Base-by-base conservation (phyloP, 2,888 invertebrate genomes). In the Limulus polyphemus region DNA sequence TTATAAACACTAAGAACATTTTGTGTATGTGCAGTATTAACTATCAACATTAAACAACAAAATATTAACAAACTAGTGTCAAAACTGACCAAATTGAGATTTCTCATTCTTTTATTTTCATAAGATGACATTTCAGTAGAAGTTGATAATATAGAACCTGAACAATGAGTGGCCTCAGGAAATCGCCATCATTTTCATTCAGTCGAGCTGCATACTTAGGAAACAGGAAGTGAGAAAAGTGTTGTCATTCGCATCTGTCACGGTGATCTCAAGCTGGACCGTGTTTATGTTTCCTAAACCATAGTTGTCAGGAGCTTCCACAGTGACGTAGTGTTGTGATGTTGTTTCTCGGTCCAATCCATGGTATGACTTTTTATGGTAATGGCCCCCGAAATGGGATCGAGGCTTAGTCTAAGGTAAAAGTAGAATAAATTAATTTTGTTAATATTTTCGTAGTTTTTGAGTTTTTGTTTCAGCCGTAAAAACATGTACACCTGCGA, bases 191-290 rank as follows among this genome's bases (percentile, higher is more conserved):
- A 75, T 94, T 94, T 76, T 97, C 97, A 69, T 87, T 74, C 4
- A 97, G 77, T 54, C 87, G 82, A 0, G 87, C 87, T 73, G 90
- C 90, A 72, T 93, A 92, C 70, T 85, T 85, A 63, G 83, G 84
- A 65, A 88, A 88, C 1, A 85, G 76, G 74, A 94, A 95, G 70
- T 84, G 81, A 0, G 95, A 95, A n/a, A n/a, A 61, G 84, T 81
- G 78, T 94, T 91, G 79, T 95, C 94, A 73, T 95, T 94, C 0
- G 90, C 84, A 78, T 93, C 93, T 1, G 86, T 88, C 49, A 94
- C 81, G 70, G 91, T 88, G 48, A 94, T 82, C 4, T 90, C 90
- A 17, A 92, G 85, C 79, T 93, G 91, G 0, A 85, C 90, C 0
- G 89, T 87, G 73, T 90, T 91, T 59, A 90, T 82, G 77, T 88